Evolutionary conservation across 2,797 vertebrate genomes (phyloP).

Genomic region (Sciurus vulgaris): DNA sequence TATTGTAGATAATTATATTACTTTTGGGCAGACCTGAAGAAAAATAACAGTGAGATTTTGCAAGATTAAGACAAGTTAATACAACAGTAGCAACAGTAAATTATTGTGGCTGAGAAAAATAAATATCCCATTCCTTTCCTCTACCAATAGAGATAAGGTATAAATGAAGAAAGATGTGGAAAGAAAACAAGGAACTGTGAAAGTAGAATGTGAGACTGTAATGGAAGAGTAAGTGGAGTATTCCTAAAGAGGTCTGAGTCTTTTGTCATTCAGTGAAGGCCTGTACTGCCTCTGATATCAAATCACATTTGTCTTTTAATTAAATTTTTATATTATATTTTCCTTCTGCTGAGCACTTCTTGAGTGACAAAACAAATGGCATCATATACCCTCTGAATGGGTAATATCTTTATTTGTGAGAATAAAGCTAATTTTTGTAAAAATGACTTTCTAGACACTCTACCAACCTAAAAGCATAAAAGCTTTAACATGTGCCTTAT

Average conservation of each 20-base stretch:
- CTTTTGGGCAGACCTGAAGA: not conserved
- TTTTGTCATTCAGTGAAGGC: not conserved
- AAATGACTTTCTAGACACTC: conserved; percentile 2
- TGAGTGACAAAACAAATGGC: conserved; percentile 67
- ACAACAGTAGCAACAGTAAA: not conserved
- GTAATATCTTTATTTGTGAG: conserved; percentile 47
- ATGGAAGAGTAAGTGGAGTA: not conserved
- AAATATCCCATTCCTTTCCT: not conserved
- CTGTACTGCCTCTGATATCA: conserved; percentile 59
- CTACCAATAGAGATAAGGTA: not conserved
- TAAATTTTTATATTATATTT: conserved; percentile 66
- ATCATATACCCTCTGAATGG: conserved; percentile 7
- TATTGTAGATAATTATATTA: not conserved
- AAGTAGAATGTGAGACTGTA: not conserved
- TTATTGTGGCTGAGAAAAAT: not conserved
- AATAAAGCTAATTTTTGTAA: conserved; percentile 35
- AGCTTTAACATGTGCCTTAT: not conserved
- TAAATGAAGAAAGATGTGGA: not conserved
- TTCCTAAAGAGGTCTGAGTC: not conserved
- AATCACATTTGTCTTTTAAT: conserved; percentile 64
- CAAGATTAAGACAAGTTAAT: conserved; percentile 5
- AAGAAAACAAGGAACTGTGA: not conserved
- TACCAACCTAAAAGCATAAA: not conserved
- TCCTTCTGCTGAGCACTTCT: conserved; percentile 3
- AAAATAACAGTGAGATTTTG: not conserved